Base-by-base conservation (phyloP, 2,888 invertebrate species). In the Andrena hattorfiana region DNA sequence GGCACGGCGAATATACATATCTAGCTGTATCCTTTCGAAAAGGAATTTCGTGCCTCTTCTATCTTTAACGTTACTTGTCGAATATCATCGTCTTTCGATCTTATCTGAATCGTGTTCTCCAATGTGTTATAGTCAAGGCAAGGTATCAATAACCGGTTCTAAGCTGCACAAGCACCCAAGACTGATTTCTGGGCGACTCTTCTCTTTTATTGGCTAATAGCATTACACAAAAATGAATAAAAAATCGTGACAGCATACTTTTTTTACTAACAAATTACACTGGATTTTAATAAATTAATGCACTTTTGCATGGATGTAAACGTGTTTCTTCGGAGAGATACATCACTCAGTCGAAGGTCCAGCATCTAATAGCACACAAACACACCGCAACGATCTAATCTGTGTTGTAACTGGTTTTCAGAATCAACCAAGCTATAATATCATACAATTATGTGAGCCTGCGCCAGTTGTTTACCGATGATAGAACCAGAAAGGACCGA, bases 341-440 rank as follows among this genome's bases (percentile, higher is more conserved):
- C 49, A 77, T 83, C 62, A 56, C 51, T 48, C 1, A 5, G 51
- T 2, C 49, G 48, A 67, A 73, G 73, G 48, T 59, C 20, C 49
- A 51, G 16, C 35, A 10, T 42, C 67, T 77, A 64, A 63, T 51
- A 20, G 63, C 56, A 32, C 72, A 81, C 78, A n/a, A 2, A 80
- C 77, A 80, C 73, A 75, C 5, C 4, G 2, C 7, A 49, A 7
- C 30, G 23, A 63, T 30, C 26, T 60, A 30, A 69, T 82, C 66
- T 49, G 81, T 80, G 80, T 70, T 74, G 69, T 63, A 91, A 93
- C 93, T 88, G 93, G 93, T 93, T 93, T 92, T 87, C 76, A 85
- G 89, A 90, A 89, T 86, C 77, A 81, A 83, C 77, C 71, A 80
- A 78, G 67, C 77, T 87, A 90, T 87, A 83, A 82, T 81, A 82